These are phyloP conservation scores for Girardinichthys multiradiatus DNA, from an alignment of 2,113 vertebrate genomes.

Conservation along the genomic window DNA sequence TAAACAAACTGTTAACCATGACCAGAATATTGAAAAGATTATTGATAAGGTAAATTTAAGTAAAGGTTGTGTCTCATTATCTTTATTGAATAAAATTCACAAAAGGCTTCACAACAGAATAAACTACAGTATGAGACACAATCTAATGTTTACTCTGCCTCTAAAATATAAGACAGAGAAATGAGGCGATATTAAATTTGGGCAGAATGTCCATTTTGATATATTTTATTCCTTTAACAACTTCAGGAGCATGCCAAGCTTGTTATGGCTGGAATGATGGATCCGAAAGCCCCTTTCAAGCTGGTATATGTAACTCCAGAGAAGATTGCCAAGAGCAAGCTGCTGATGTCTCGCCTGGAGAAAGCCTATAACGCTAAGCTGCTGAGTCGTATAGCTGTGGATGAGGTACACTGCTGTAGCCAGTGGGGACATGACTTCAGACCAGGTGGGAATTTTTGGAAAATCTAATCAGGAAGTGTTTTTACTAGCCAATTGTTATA, in stretches of 20 bases:
- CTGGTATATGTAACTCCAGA: conserved; percentile 96
- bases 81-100: too few species aligned
- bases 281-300: conserved; percentile 83
- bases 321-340: conserved; percentile 97
- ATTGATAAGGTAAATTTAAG: too few species aligned
- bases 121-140: too few species aligned
- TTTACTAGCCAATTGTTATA: too few species aligned
- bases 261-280: conserved; percentile 86
- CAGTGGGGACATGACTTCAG: conserved; percentile 99
- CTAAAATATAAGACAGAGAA: too few species aligned
- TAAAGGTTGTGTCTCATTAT: too few species aligned
- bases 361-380: conserved; percentile 88
- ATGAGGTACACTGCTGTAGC: conserved; percentile 98
- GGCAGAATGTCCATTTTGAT: not conserved
- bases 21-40: too few species aligned
- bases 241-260: conserved; percentile 89
- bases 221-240: not conserved
- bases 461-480: not conserved
- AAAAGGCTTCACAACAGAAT: too few species aligned
- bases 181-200: too few species aligned
- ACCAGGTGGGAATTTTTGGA: conserved; percentile 81
- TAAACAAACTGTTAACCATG: not conserved
- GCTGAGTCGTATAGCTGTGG: conserved; percentile 89
- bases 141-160: too few species aligned
- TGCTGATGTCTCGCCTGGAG: conserved; percentile 96